Evolutionary conservation across 1,140 invertebrate genomes (phyloP).

Genomic region (Hyles vespertilio): DNA sequence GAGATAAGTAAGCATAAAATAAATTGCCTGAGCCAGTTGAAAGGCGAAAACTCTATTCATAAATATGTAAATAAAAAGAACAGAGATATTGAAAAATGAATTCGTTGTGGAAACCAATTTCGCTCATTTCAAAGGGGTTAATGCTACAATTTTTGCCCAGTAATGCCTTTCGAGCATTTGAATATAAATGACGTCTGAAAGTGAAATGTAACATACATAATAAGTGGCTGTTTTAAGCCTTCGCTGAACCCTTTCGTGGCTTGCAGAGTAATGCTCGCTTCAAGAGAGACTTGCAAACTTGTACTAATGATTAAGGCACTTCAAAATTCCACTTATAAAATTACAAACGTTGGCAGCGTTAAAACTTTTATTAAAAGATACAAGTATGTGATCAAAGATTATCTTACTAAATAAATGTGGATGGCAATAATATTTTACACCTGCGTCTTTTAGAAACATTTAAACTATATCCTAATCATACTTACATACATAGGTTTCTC

Average conservation of each 20-base stretch:
- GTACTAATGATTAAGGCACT: too few relatives aligned
- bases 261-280: constrained; percentile 50
- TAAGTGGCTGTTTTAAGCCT: constrained; percentile 75
- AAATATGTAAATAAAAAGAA: constrained; percentile 25
- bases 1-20: constrained; percentile 1
- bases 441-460: too few relatives aligned
- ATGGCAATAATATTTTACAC: too few relatives aligned
- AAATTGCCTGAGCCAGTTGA: background rate
- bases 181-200: constrained; percentile 75
- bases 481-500: too few relatives aligned
- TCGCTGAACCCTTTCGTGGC: constrained; percentile 70
- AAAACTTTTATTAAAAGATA: too few relatives aligned
- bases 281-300: constrained; percentile 19
- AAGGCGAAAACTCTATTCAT: constrained; percentile 15
- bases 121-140: constrained; percentile 66
- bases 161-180: constrained; percentile 73
- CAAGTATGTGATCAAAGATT: too few relatives aligned
- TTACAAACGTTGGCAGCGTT: too few relatives aligned
- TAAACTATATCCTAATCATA: too few relatives aligned
- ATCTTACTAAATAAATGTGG: too few relatives aligned
- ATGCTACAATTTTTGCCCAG: constrained; percentile 71
- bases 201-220: constrained; percentile 76
- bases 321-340: too few relatives aligned
- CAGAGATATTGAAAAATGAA: constrained; percentile 39
- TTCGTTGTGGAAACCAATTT: constrained; percentile 57